Evolutionary conservation across 2,797 vertebrate genomes (phyloP), one percentile per base, ranked within the genome.

Genomic region (Mormyrops attenuatus): DNA sequence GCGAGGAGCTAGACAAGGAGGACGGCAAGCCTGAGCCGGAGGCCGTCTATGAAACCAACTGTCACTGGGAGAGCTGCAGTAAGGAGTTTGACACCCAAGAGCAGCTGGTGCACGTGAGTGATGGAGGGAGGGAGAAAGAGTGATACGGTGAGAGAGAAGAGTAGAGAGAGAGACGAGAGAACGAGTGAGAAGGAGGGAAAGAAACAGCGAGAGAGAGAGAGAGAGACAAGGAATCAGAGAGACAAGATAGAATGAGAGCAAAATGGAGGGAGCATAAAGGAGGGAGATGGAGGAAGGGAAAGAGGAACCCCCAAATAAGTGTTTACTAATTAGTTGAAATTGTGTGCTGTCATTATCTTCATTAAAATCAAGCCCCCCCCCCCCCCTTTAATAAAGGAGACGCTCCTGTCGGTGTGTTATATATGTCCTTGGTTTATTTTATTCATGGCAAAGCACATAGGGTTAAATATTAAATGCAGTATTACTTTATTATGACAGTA

Each of bases 61-160:
- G 98, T 93, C 97, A 95, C 94, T 99, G 98, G 98, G 98, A 99
- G 3, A 97, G 96, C 91, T 99, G 98, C 92, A 97, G 94, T 94
- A 99, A 98, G 92, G 98, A 99, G 90, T 99, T 99, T 2, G 98
- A 99, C 90, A 99, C 98, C 0, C 98, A 99, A 94, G 98, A 99
- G 91, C 98, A 99, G 92, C 97, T 99, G 38, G 98, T 99, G 92
- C 98, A 99, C 7, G 98, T 99, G 96, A 98, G 97, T 66, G 38
- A 90, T 2, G 82, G 2, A 22, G 85, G n/a, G 3, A 47, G 11
- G 20, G 73, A 13, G 17, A 22, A 47, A 49, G 17, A 53, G 84
- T 4, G 20, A n/a, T 6, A 22, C n/a, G 0, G 38, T 34, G 57
- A 44, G 22, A 5, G 49, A 11, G 34, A 17, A 38, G 15, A 8